Evolutionary conservation across 2,888 invertebrate genomes (phyloP).

Genomic region (Chesias legatella): DNA sequence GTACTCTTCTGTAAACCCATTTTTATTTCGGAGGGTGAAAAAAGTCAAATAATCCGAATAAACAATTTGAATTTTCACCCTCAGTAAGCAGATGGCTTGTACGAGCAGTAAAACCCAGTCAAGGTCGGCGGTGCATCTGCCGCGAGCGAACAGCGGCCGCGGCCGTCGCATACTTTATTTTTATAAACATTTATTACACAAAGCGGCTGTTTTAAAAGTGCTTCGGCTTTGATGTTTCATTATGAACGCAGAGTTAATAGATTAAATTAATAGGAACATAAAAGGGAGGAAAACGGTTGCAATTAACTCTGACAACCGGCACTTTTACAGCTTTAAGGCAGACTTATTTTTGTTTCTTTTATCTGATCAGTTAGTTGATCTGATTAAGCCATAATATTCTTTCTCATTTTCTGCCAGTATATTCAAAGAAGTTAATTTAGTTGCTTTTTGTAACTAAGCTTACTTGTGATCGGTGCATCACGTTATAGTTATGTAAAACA

Average conservation of each 20-base stretch:
- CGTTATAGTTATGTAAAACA: constrained; percentile 5
- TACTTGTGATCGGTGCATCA: constrained; percentile 9
- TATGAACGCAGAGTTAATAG: constrained; percentile 12
- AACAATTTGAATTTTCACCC: too few species aligned
- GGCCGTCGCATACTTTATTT: constrained; percentile 44
- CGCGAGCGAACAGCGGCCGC: constrained; percentile 36
- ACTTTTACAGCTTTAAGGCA: background rate
- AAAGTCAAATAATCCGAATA: too few species aligned
- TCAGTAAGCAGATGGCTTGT: constrained; percentile 19
- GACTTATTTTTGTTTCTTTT: too few species aligned
- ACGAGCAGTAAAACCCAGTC: constrained; percentile 30
- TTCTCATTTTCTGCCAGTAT: too few species aligned
- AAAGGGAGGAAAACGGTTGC: constrained; percentile 1
- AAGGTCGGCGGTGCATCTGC: constrained; percentile 48
- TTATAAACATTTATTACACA: constrained; percentile 39
- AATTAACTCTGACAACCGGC: background rate
- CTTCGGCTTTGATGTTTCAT: constrained; percentile 23
- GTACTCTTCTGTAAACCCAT: too few species aligned
- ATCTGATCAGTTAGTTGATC: too few species aligned
- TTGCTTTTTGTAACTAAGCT: background rate
- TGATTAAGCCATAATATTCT: constrained; percentile 5
- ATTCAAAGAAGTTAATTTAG: constrained; percentile 3
- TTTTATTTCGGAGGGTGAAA: too few species aligned
- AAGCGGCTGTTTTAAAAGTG: constrained; percentile 26
- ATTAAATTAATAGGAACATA: constrained; percentile 6